A percentile compares a stretch with the other conserved stretches of the same genome.
Conservation (phyloP, 2,888 invertebrate genomes). For the Fabriciana adippe region DNA sequence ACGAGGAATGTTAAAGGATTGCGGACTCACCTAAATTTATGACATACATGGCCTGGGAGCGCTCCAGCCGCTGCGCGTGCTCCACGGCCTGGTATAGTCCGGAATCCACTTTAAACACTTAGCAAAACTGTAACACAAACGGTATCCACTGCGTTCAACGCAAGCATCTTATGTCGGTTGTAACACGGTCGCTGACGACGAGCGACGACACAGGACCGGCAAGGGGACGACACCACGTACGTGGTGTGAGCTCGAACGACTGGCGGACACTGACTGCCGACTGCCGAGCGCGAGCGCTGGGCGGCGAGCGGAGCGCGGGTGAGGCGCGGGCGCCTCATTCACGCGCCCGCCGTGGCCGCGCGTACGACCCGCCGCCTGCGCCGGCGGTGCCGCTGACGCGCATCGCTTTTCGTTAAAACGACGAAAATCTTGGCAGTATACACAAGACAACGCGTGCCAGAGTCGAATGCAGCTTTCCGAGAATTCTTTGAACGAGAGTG, state of each 20-base stretch:
- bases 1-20: constrained; percentile 56
- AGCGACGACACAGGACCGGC: constrained; percentile 56
- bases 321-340: constrained; percentile 42
- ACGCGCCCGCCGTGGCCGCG: constrained; percentile 37
- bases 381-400: constrained; percentile 42
- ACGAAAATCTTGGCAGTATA: constrained; percentile 60
- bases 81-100: constrained; percentile 78
- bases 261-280: constrained; percentile 61
- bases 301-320: constrained; percentile 42
- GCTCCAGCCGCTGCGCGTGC: constrained; percentile 78
- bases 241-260: constrained; percentile 58
- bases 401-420: constrained; percentile 50
- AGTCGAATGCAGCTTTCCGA: constrained; percentile 53
- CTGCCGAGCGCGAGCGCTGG: constrained; percentile 41
- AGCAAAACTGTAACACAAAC: constrained; percentile 66
- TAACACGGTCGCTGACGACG: constrained; percentile 58
- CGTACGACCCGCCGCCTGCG: constrained; percentile 39
- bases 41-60: constrained; percentile 82
- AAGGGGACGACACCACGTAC: constrained; percentile 54
- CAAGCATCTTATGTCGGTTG: constrained; percentile 72
- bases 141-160: constrained; percentile 69
- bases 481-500: constrained; percentile 46
- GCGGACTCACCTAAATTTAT: constrained; percentile 81
- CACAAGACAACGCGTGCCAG: constrained; percentile 47
- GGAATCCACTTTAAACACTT: constrained; percentile 79